A percentile compares a stretch with the other conserved stretches of the same genome.
phyloP scores from a whole-genome alignment of 2,797 vertebrate species.

The Ficedula albicollis region DNA sequence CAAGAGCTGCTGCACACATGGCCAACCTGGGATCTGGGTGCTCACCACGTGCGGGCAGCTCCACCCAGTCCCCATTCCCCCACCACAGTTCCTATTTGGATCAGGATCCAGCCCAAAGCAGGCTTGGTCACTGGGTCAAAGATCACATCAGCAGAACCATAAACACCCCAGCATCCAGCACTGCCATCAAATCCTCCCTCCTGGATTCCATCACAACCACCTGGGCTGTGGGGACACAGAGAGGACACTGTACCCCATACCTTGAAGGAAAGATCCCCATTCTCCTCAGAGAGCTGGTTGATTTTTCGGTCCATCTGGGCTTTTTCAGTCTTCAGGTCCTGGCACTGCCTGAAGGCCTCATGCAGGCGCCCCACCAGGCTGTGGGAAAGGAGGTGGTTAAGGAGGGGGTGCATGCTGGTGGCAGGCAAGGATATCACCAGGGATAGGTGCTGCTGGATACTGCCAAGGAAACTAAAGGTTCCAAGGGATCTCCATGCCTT shows the following conservation, averaged over 20 bases:
- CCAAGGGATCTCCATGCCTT: fast-evolving
- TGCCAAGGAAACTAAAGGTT: neutral
- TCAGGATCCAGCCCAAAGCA: neutral
- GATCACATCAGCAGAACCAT: neutral
- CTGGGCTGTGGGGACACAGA: neutral
- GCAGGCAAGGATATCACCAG: neutral
- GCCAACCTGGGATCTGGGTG: neutral
- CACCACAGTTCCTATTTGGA: fast-evolving
- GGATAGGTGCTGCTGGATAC: fast-evolving
- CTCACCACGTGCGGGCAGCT: fast-evolving
- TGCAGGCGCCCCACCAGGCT: slow-evolving; percentile 86
- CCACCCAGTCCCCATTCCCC: neutral
- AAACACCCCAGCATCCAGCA: fast-evolving
- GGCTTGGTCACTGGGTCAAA: neutral
- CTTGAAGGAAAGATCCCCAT: slow-evolving; percentile 88
- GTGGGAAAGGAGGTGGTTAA: neutral
- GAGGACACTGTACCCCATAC: slow-evolving; percentile 40
- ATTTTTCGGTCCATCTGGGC: slow-evolving; percentile 89
- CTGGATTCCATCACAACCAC: fast-evolving
- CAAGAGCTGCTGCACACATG: neutral
- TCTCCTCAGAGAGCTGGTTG: slow-evolving; percentile 87
- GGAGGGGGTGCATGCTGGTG: neutral
- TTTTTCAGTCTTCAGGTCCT: slow-evolving; percentile 86
- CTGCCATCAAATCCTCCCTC: neutral
- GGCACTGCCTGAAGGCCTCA: slow-evolving; percentile 86